Evolutionary conservation across 1,140 invertebrate genomes (phyloP).

Genomic region (Drosophila lacertosa): DNA sequence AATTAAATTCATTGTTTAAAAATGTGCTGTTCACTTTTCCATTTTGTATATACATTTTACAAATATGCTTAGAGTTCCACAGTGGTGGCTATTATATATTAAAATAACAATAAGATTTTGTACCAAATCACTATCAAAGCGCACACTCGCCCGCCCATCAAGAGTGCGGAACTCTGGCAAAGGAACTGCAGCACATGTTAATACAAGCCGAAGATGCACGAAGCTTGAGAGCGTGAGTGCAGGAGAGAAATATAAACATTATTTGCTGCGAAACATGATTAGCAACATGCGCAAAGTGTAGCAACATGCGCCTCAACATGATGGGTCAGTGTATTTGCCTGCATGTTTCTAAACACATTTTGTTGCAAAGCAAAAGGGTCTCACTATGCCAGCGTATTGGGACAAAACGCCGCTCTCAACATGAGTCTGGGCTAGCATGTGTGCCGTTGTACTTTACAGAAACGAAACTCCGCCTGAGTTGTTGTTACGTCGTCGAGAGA

Average conservation of each 20-base stretch:
- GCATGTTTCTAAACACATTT: constrained; percentile 15
- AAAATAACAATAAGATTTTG: neutral
- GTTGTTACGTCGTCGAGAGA: constrained; percentile 47
- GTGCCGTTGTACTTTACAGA: constrained; percentile 16
- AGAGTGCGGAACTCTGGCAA: constrained; percentile 21
- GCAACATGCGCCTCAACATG: constrained; percentile 27
- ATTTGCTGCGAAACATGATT: constrained; percentile 1
- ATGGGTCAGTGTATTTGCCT: neutral
- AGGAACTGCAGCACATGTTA: constrained; percentile 19
- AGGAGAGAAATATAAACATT: constrained; percentile 36
- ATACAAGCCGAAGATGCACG: neutral
- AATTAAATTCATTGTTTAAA: too few species aligned
- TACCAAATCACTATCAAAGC: neutral
- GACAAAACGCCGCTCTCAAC: too few species aligned
- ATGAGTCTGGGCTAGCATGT: constrained; percentile 8
- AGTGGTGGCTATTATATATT: too few species aligned
- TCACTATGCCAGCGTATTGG: constrained; percentile 1
- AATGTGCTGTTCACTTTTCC: too few species aligned
- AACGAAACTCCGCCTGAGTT: constrained; percentile 44
- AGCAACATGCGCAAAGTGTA: constrained; percentile 28
- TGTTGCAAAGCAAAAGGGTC: constrained; percentile 16
- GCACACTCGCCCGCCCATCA: constrained; percentile 39
- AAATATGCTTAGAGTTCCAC: too few species aligned
- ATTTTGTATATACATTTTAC: too few species aligned
- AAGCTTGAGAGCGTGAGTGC: constrained; percentile 4